Evolutionary conservation across 2,113 vertebrate genomes (phyloP).

Genomic region (Oncorhynchus keta): DNA sequence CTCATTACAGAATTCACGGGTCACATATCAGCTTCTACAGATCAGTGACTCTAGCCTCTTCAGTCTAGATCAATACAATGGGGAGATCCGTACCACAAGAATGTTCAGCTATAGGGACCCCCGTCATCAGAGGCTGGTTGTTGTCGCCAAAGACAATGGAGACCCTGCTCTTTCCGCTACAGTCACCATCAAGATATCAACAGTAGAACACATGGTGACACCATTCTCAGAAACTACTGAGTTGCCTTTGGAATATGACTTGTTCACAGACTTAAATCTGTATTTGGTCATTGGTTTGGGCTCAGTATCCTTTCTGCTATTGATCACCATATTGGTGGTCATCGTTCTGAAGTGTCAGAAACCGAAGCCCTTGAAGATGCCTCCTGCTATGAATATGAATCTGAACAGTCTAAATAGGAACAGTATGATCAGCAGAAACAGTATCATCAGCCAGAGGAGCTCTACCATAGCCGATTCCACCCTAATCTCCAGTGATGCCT

Average conservation of each 20-base stretch:
- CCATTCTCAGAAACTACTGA: constrained; percentile 73
- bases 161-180: constrained; percentile 73
- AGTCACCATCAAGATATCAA: constrained; percentile 74
- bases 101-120: constrained; percentile 76
- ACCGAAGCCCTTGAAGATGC: constrained; percentile 66
- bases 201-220: constrained; percentile 62
- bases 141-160: constrained; percentile 76
- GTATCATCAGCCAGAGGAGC: constrained; percentile 73
- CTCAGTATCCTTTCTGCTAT: constrained; percentile 71
- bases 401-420: constrained; percentile 53
- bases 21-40: constrained; percentile 75
- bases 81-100: constrained; percentile 71
- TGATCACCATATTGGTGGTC: constrained; percentile 75
- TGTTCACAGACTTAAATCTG: constrained; percentile 74
- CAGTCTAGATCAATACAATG: constrained; percentile 74
- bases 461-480: constrained; percentile 77
- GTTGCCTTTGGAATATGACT: constrained; percentile 67
- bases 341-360: constrained; percentile 76
- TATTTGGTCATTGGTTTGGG: constrained; percentile 75
- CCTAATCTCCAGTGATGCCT: constrained; percentile 76
- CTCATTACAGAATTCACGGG: constrained; percentile 73
- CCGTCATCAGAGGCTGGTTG: constrained; percentile 66
- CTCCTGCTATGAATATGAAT: constrained; percentile 24
- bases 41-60: constrained; percentile 66
- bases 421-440: constrained; percentile 71